A percentile compares a stretch with the other conserved stretches of the same genome.
Conservation (phyloP, 2,888 invertebrate genomes). For the Patella depressa region DNA sequence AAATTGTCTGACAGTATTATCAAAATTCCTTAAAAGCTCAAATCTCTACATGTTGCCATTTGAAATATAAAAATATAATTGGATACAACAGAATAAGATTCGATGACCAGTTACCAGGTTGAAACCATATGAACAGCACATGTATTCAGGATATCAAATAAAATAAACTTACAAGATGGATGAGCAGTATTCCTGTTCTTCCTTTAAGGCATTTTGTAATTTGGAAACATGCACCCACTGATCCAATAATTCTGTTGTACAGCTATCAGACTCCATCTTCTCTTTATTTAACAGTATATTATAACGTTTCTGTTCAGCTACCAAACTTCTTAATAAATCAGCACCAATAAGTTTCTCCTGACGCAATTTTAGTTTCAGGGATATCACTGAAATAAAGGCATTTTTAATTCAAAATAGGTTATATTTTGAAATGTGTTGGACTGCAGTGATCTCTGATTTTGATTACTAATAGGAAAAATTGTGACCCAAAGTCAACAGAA, state of each 20-base stretch:
- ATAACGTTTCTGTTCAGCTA: constrained; percentile 57
- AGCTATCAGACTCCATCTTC: not conserved
- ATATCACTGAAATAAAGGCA: constrained; percentile 59
- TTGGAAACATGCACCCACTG: not conserved
- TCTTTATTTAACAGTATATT: constrained; percentile 1
- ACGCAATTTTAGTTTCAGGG: constrained; percentile 66
- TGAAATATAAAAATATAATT: too few relatives aligned
- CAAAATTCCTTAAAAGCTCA: too few relatives aligned
- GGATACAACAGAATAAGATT: too few relatives aligned
- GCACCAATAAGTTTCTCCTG: constrained; percentile 67
- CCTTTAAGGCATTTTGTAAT: not conserved
- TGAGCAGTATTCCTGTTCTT: not conserved
- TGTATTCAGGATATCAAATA: too few relatives aligned
- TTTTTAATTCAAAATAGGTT: not conserved
- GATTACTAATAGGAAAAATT: too few relatives aligned
- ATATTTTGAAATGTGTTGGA: too few relatives aligned
- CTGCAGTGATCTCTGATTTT: too few relatives aligned
- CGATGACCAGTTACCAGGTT: too few relatives aligned
- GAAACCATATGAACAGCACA: too few relatives aligned
- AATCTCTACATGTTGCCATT: too few relatives aligned
- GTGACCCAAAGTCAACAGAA: too few relatives aligned
- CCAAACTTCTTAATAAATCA: constrained; percentile 63
- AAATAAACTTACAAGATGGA: not conserved
- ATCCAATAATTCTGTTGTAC: not conserved
- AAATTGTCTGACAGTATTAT: too few relatives aligned